A percentile compares a stretch with the other conserved stretches of the same genome.
These are phyloP conservation scores for Nicator chloris DNA, from an alignment of 2,113 vertebrate species.

Conservation along the genomic window DNA sequence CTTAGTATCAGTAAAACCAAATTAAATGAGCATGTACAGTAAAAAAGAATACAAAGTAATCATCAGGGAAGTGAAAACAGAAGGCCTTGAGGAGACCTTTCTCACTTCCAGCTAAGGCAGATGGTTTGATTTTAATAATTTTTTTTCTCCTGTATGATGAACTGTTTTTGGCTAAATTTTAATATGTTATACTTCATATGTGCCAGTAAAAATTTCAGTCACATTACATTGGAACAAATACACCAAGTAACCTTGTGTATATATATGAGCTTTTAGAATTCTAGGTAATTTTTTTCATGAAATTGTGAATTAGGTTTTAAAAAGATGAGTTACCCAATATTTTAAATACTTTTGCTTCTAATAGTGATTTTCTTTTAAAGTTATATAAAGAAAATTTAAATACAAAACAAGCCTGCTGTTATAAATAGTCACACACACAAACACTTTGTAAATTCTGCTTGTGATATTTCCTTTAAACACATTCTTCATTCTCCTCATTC, in stretches of 20 bases:
- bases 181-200: neutral
- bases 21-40: neutral
- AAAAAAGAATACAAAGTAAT: neutral
- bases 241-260: neutral
- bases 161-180: neutral
- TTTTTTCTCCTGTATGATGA: neutral
- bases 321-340: neutral
- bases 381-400: neutral
- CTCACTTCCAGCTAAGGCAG: neutral
- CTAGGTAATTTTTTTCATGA: neutral
- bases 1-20: neutral
- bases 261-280: neutral
- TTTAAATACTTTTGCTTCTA: neutral
- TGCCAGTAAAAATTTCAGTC: neutral
- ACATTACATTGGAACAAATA: neutral
- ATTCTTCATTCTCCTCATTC: neutral
- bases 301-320: neutral
- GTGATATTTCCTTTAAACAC: neutral
- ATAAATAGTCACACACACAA: neutral
- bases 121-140: neutral
- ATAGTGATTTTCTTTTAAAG: neutral
- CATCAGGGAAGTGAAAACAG: neutral
- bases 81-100: neutral
- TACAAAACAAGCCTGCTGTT: neutral
- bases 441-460: neutral